A percentile compares a stretch with the other conserved stretches of the same genome.
Conservation (phyloP, 2,797 vertebrate genomes). For the Holocentrus rufus region DNA sequence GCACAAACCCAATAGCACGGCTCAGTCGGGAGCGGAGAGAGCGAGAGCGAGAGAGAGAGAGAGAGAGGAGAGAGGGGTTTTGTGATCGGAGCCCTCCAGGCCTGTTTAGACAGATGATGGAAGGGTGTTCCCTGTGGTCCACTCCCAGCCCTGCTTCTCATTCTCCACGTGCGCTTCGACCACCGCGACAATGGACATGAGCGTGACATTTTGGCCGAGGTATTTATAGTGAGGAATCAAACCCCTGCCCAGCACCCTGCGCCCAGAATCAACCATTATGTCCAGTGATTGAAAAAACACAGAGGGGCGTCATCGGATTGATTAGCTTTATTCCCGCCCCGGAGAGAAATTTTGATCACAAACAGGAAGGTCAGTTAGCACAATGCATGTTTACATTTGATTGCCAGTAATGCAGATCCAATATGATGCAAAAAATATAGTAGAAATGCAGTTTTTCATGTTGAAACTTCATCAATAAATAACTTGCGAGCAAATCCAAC, state of each 20-base stretch:
- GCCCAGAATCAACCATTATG: slow-evolving; percentile 41
- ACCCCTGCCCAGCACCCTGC: slow-evolving; percentile 42
- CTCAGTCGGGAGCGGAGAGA: slow-evolving; percentile 56
- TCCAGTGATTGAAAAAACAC: slow-evolving; percentile 56
- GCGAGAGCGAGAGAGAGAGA: slow-evolving; percentile 55
- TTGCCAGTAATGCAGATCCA: too few relatives aligned
- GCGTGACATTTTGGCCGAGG: slow-evolving; percentile 73
- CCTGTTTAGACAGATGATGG: slow-evolving; percentile 80
- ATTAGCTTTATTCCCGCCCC: slow-evolving; percentile 48
- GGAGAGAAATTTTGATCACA: slow-evolving; percentile 8
- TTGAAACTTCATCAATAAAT: not conserved
- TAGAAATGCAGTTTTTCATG: too few relatives aligned
- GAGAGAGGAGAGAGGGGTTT: too few relatives aligned
- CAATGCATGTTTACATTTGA: not conserved
- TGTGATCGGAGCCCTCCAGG: slow-evolving; percentile 72
- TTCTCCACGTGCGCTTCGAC: slow-evolving; percentile 67
- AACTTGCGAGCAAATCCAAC: not conserved
- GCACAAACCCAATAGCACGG: slow-evolving; percentile 60
- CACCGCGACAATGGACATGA: slow-evolving; percentile 69
- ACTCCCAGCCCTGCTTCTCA: slow-evolving; percentile 73
- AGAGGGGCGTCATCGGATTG: slow-evolving; percentile 18
- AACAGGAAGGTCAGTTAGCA: slow-evolving; percentile 18
- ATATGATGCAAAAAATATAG: not conserved
- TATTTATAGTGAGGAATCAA: slow-evolving; percentile 69
- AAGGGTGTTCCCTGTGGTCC: slow-evolving; percentile 79